phyloP scores from a whole-genome alignment of 2,797 vertebrate species.

The Poeciliopsis gracilis region DNA sequence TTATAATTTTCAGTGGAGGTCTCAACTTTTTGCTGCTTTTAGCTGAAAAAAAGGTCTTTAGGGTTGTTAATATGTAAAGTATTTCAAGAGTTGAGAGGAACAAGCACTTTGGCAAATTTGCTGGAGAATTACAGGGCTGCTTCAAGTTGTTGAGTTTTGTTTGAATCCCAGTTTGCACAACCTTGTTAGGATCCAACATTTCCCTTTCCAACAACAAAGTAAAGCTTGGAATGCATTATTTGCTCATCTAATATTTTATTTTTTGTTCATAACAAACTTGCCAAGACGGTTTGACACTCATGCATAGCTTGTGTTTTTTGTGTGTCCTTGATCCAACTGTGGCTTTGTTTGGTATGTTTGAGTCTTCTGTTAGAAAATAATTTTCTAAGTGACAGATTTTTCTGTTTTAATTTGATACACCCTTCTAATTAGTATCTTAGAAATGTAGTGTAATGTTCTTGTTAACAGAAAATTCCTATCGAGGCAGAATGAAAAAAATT shows the following conservation, averaged over 20 bases:
- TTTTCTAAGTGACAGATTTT: not conserved
- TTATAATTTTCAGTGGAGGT: not conserved
- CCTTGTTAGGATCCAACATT: not conserved
- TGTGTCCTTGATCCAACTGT: not conserved
- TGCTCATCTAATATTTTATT: not conserved
- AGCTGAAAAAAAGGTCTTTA: not conserved
- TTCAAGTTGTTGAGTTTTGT: not conserved
- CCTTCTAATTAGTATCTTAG: not conserved
- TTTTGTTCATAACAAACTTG: not conserved
- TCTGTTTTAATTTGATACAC: not conserved
- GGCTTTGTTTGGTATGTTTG: not conserved
- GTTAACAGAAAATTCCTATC: not conserved
- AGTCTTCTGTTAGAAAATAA: not conserved
- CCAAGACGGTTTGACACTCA: not conserved
- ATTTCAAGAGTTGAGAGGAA: not conserved
- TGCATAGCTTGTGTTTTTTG: not conserved
- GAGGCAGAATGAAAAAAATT: not conserved
- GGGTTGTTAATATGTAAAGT: not conserved
- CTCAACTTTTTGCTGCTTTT: not conserved
- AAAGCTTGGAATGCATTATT: not conserved
- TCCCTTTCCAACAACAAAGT: not conserved
- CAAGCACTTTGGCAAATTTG: not conserved
- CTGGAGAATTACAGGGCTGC: not conserved
- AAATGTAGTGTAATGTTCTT: not conserved
- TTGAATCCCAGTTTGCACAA: not conserved